Base-by-base conservation (phyloP, 1,140 invertebrate genomes). In the Papilio xuthus region DNA sequence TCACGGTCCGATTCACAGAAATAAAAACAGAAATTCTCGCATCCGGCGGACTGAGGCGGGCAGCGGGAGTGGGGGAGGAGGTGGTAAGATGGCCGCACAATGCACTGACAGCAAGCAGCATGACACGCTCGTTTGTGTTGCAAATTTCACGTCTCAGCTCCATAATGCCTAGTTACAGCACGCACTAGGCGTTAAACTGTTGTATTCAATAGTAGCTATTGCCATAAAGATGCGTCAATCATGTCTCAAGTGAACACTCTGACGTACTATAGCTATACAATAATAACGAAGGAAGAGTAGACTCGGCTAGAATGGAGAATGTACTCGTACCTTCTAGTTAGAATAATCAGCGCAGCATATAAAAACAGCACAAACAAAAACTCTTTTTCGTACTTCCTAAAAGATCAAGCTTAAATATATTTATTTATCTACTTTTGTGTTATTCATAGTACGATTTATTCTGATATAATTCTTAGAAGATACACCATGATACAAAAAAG, bases 1-100 rank as follows among this genome's bases (percentile, higher is more conserved):
- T 76, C 53, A 76, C 53, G 74, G 50, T 76, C n/a, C 74, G 53
- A 63, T 60, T 23, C 28, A 41, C 74, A 41, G 7, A 23, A 23
- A 47, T 73, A 73, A 73, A 73, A 15, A 73, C 71, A 47, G 20
- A 42, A 76, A 63, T 41, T 47, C 72, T 74, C 72, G 72, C 47
- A 53, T 74, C 72, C 72, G 72, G 44, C 72, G 37, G 23, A 12
- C 20, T 23, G 70, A 13, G 9, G 70, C 41, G 10, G 37, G n/a
- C 67, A 20, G 70, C 6, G 47, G 44, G 9, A 20, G 70, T 13
- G 72, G 44, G 20, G 44, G 47, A 15, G 15, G 74, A 0, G 74
- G 9, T 10, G 50, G 23, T 6, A 60, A 75, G 32, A 60, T 75
- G 74, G 74, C 74, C 44, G 44, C 37, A n/a, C 69, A 42, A 37